Evolutionary conservation across 2,888 invertebrate genomes (phyloP).

Genomic region (Agonopterix heracliana): DNA sequence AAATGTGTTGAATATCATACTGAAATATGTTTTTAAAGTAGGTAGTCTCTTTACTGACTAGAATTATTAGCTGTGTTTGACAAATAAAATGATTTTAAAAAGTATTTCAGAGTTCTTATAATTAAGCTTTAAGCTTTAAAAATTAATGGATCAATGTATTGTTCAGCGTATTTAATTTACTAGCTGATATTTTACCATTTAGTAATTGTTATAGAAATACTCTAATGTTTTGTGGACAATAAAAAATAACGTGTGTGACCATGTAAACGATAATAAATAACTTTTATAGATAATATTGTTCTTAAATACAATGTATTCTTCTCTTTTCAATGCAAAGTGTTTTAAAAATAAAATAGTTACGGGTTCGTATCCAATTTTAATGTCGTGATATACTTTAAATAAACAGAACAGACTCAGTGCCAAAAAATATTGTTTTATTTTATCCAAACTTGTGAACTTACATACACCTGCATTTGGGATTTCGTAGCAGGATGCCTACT

Average conservation of each 20-base stretch:
- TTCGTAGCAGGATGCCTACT: too few relatives aligned
- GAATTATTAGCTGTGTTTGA: constrained; percentile 67
- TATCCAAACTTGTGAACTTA: not conserved
- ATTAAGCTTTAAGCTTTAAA: constrained; percentile 25
- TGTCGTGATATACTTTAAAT: constrained; percentile 57
- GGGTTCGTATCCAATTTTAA: constrained; percentile 39
- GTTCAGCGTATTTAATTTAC: constrained; percentile 10
- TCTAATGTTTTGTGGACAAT: constrained; percentile 41
- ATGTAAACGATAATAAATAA: constrained; percentile 51
- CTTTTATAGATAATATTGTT: constrained; percentile 3
- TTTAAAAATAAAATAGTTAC: constrained; percentile 25
- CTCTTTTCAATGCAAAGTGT: constrained; percentile 15
- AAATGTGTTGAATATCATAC: not conserved
- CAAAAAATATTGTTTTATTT: constrained; percentile 35
- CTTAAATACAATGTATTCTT: constrained; percentile 2
- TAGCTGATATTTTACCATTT: constrained; percentile 2
- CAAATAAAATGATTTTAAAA: constrained; percentile 53
- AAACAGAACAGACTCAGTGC: constrained; percentile 41
- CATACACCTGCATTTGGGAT: too few relatives aligned
- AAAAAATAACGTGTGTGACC: constrained; percentile 43
- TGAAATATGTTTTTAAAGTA: not conserved
- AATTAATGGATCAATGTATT: constrained; percentile 22
- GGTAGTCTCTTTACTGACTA: constrained; percentile 43
- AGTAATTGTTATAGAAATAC: not conserved
- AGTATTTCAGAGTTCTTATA: not conserved